Evolutionary conservation across 2,888 invertebrate genomes (phyloP), one percentile per base, ranked within the genome.

Genomic region (Diarsia rubi): DNA sequence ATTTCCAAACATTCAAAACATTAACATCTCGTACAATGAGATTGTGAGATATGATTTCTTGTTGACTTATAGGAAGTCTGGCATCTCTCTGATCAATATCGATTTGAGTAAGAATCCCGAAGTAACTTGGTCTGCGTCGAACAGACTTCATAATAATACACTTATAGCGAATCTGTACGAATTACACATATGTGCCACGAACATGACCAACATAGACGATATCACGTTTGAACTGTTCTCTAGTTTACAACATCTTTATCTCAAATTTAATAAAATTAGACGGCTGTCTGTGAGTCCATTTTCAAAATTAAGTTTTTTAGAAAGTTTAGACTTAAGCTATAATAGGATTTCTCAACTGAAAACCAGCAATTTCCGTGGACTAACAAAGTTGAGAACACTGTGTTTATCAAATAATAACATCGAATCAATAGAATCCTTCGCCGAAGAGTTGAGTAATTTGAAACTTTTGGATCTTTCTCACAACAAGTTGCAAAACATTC

Each of bases 361-460:
- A 78, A 98, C 98, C 90, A 99, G 98, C 93, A 97, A 99, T 83
- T 97, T 99, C 87, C 98, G 98, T 87, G 98, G 98, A 8, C 95
- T 99, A 69, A 97, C 97, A 68, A 97, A 98, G 88, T 96, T 99
- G 70, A 97, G 98, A 77, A 96, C 98, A 78, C 96, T 99, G 67
- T 99, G 99, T 95, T 97, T 99, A 74, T 98, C 98, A 27, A 98
- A 98, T 92, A 99, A 99, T 93, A 97, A 97, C 82, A 96, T 99
- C 72, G 98, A 98, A 91, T 98, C 98, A 81, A 96, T 98, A 86
- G 98, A 98, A 92, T 98, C 98, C 88, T 98, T 98, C 91, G 97
- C 98, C 16, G 95, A 97, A 65, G 98, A 98, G 92, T 97, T 99
- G 81, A 97, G 97, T 79, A 97, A 98, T 81, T 95, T 99, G 79